Conservation (phyloP, 2,888 invertebrate genomes). For the Nephrotoma appendiculata region DNA sequence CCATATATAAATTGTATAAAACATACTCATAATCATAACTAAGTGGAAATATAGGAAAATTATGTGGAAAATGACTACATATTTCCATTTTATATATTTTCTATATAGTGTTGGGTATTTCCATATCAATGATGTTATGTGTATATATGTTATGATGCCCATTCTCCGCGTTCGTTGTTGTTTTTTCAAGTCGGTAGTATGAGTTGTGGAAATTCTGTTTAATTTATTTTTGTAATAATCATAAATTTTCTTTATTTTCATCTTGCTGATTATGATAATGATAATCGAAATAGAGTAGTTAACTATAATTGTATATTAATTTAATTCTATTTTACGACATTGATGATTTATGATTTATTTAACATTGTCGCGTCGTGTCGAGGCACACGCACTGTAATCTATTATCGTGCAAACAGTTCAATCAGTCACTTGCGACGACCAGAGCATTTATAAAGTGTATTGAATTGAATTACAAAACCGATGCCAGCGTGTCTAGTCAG, state of each 20-base stretch:
- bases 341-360: background rate
- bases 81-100: background rate
- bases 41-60: background rate
- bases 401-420: too few species aligned
- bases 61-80: background rate
- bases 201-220: background rate
- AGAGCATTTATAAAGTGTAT: background rate
- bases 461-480: background rate
- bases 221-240: background rate
- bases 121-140: background rate
- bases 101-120: background rate
- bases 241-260: background rate
- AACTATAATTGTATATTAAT: background rate
- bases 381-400: background rate
- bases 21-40: background rate
- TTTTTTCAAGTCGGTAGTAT: background rate
- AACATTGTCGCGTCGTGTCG: background rate
- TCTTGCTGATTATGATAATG: background rate
- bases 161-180: background rate
- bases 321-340: background rate
- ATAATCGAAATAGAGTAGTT: background rate
- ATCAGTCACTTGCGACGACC: too few species aligned
- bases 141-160: background rate
- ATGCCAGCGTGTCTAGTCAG: background rate
- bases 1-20: background rate